A percentile compares a stretch with the other conserved stretches of the same genome.
phyloP scores from a whole-genome alignment of 2,797 vertebrate genomes.

The Ciconia nigra region DNA sequence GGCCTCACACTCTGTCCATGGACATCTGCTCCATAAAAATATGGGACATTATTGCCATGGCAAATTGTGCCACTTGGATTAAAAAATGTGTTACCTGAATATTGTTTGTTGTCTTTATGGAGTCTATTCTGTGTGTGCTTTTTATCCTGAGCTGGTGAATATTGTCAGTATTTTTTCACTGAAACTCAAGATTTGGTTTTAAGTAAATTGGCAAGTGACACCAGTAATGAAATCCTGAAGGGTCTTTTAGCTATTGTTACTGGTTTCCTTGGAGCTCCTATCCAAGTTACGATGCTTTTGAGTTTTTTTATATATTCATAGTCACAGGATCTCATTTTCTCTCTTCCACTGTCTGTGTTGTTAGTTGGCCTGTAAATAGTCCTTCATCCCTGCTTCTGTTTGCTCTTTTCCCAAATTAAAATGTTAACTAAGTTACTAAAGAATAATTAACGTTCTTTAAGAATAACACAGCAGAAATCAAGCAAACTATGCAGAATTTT shows the following conservation, averaged over 20 bases:
- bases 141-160: background rate
- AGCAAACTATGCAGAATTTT: background rate
- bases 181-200: background rate
- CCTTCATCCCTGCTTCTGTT: background rate
- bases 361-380: background rate
- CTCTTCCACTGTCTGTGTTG: background rate
- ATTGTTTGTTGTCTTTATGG: background rate
- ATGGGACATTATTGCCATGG: background rate
- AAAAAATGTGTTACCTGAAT: slow-evolving; percentile 7
- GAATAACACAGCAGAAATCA: background rate
- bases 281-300: background rate
- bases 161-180: background rate
- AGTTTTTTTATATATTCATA: background rate
- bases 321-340: background rate
- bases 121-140: background rate
- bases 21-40: slow-evolving; percentile 58
- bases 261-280: slow-evolving; percentile 17
- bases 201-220: background rate
- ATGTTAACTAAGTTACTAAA: background rate
- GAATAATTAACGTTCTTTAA: background rate
- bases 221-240: background rate
- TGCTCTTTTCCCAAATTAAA: background rate
- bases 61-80: slow-evolving; percentile 3
- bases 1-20: background rate
- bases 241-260: slow-evolving; percentile 24